These are phyloP conservation scores for Abrostola triplasia DNA, from an alignment of 2,888 invertebrate species.

Conservation along the genomic window DNA sequence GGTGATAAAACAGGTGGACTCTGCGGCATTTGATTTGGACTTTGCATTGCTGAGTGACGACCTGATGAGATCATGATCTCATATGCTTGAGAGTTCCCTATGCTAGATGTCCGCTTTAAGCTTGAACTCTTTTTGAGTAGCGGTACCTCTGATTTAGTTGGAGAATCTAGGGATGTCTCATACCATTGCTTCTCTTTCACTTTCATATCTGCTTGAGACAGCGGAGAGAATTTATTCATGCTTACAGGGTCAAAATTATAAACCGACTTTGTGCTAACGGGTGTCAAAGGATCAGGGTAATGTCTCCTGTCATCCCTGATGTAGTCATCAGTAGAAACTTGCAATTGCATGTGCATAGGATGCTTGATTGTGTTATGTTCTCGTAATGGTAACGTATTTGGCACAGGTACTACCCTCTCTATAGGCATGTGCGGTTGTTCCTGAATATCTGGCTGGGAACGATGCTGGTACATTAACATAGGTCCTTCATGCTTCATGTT, in stretches of 20 bases:
- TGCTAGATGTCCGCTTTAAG: slow-evolving; percentile 87
- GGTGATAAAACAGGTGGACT: slow-evolving; percentile 80
- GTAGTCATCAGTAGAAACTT: slow-evolving; percentile 84
- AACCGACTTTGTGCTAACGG: slow-evolving; percentile 81
- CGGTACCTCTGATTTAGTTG: slow-evolving; percentile 76
- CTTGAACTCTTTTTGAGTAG: slow-evolving; percentile 81
- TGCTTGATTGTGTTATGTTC: slow-evolving; percentile 78
- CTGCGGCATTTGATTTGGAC: slow-evolving; percentile 76
- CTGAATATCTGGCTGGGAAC: slow-evolving; percentile 82
- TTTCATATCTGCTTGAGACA: slow-evolving; percentile 79
- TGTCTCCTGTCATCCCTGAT: slow-evolving; percentile 71
- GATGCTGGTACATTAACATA: slow-evolving; percentile 74
- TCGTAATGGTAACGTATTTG: slow-evolving; percentile 80
- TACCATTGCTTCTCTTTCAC: slow-evolving; percentile 91
- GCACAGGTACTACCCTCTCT: slow-evolving; percentile 75
- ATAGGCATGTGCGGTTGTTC: slow-evolving; percentile 75
- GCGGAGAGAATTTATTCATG: slow-evolving; percentile 81
- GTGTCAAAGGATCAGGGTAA: slow-evolving; percentile 78
- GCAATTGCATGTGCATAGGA: slow-evolving; percentile 80
- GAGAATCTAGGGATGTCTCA: slow-evolving; percentile 90
- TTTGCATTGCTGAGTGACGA: slow-evolving; percentile 82
- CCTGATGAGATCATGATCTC: slow-evolving; percentile 82
- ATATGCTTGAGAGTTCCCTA: slow-evolving; percentile 85
- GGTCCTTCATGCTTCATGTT: slow-evolving; percentile 77
- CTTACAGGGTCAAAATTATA: slow-evolving; percentile 82